phyloP scores from a whole-genome alignment of 2,888 invertebrate genomes.

The Cactoblastis cactorum region DNA sequence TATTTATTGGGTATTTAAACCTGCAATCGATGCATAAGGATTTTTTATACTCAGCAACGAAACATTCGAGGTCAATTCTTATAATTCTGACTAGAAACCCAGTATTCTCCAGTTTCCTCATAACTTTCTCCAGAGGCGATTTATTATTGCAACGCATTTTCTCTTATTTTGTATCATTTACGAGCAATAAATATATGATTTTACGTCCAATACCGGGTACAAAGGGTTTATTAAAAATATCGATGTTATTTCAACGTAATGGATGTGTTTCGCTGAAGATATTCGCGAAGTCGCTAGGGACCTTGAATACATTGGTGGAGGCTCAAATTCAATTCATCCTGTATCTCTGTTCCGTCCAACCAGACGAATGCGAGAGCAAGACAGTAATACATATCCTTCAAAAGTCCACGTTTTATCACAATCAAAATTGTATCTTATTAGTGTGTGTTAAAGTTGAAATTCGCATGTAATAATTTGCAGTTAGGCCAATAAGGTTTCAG shows the following conservation, averaged over 20 bases:
- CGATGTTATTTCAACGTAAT: slow-evolving; percentile 3
- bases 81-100: not conserved
- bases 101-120: not conserved
- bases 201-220: not conserved
- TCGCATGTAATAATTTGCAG: slow-evolving; percentile 23
- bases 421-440: slow-evolving; percentile 24
- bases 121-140: not conserved
- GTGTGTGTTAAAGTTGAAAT: slow-evolving; percentile 22
- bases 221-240: not conserved
- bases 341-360: slow-evolving; percentile 68
- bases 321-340: slow-evolving; percentile 73
- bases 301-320: slow-evolving; percentile 38
- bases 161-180: not conserved
- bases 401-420: slow-evolving; percentile 37
- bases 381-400: slow-evolving; percentile 60
- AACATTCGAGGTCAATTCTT: too few relatives aligned
- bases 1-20: too few relatives aligned
- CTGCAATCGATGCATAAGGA: too few relatives aligned
- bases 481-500: slow-evolving; percentile 37
- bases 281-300: slow-evolving; percentile 33
- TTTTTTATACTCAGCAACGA: too few relatives aligned
- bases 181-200: not conserved
- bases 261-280: slow-evolving; percentile 26
- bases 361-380: slow-evolving; percentile 64
- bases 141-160: not conserved